phyloP scores from a whole-genome alignment of 2,797 vertebrate genomes.

The Ctenosaura bakeri region DNA sequence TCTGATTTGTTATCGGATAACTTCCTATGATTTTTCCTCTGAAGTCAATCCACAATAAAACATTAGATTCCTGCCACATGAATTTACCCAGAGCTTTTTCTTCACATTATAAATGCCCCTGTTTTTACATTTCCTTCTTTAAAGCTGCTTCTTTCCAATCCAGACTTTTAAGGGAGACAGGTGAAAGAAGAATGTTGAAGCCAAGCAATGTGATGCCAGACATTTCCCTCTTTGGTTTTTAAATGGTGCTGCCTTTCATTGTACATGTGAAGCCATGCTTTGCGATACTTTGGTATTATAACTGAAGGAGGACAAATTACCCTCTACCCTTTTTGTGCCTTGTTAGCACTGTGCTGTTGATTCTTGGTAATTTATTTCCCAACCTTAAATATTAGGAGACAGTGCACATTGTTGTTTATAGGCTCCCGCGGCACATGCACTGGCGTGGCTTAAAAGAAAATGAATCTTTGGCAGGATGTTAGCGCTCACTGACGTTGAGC shows the following conservation, averaged over 20 bases:
- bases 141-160: background rate
- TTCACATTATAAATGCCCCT: background rate
- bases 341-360: slow-evolving; percentile 20
- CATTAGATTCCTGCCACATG: background rate
- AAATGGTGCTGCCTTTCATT: background rate
- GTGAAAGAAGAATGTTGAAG: background rate
- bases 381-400: slow-evolving; percentile 35
- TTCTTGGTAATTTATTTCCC: slow-evolving; percentile 28
- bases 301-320: background rate
- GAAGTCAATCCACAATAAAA: background rate
- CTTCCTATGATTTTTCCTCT: background rate
- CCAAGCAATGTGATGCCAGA: background rate
- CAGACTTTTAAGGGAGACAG: background rate
- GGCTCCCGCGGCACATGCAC: slow-evolving; percentile 54
- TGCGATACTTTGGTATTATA: background rate
- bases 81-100: background rate
- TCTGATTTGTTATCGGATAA: background rate
- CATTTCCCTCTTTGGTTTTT: background rate
- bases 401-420: slow-evolving; percentile 57
- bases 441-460: slow-evolving; percentile 73
- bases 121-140: background rate
- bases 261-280: background rate
- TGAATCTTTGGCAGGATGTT: slow-evolving; percentile 64
- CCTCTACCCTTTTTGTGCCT: background rate
- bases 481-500: slow-evolving; percentile 67